Conservation (phyloP, 2,797 vertebrate species). For the Pseudopleuronectes americanus region DNA sequence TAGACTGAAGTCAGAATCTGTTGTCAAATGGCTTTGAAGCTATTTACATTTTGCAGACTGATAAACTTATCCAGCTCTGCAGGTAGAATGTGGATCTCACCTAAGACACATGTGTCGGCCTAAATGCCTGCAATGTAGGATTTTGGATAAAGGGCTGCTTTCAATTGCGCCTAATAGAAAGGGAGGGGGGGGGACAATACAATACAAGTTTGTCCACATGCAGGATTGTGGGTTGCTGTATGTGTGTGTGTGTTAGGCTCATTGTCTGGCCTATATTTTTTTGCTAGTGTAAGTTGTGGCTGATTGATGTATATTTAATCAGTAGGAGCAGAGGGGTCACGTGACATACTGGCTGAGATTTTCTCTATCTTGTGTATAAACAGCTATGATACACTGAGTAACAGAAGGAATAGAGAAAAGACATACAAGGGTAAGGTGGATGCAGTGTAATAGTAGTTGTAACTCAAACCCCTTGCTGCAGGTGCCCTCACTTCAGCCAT, state of each 20-base stretch:
- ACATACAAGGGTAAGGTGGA: background rate
- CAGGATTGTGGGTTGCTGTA: conserved; percentile 27
- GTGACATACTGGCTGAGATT: background rate
- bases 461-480: background rate
- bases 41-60: conserved; percentile 20
- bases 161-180: conserved; percentile 60
- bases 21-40: too few species aligned
- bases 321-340: conserved; percentile 7
- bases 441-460: background rate
- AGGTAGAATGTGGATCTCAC: conserved; percentile 31
- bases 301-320: conserved; percentile 54
- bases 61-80: conserved; percentile 25
- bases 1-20: background rate
- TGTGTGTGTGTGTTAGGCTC: conserved; percentile 7
- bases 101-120: conserved; percentile 12
- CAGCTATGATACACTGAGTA: too few species aligned
- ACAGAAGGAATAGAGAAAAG: background rate
- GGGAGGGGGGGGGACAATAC: too few species aligned
- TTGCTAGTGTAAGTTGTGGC: background rate
- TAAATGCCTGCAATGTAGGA: conserved; percentile 61
- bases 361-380: too few species aligned
- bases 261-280: conserved; percentile 4
- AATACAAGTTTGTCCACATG: conserved; percentile 19
- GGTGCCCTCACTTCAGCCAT: background rate
- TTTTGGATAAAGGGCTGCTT: conserved; percentile 67